A percentile compares a stretch with the other conserved stretches of the same genome.
Conservation (phyloP, 2,888 invertebrate genomes). For the Diarsia brunnea region DNA sequence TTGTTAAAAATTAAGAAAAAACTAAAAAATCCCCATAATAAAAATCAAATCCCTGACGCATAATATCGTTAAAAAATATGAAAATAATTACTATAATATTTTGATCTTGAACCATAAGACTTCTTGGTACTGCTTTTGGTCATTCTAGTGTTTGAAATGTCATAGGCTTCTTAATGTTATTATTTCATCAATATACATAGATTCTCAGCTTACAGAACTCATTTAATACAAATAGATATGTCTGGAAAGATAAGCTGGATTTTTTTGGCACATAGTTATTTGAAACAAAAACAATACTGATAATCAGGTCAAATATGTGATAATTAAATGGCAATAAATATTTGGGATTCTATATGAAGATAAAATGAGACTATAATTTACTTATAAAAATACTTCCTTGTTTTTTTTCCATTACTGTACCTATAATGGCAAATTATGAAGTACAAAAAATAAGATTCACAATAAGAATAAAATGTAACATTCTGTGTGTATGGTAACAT, state of each 20-base stretch:
- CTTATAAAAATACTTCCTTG: slow-evolving; percentile 3
- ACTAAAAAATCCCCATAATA: no score
- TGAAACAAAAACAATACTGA: slow-evolving; percentile 5
- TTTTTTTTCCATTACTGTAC: background rate
- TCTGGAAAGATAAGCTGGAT: slow-evolving; percentile 16
- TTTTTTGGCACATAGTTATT: slow-evolving; percentile 2
- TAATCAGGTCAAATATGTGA: slow-evolving; percentile 12
- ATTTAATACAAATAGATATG: background rate
- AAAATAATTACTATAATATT: no score
- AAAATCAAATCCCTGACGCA: no score
- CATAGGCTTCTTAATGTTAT: background rate
- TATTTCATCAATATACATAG: background rate
- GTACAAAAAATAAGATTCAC: no score
- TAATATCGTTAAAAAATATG: no score
- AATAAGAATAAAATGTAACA: no score
- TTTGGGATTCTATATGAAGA: background rate
- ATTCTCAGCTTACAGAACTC: background rate
- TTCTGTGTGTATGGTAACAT: background rate
- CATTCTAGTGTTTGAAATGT: no score
- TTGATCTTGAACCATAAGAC: no score
- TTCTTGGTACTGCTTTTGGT: no score
- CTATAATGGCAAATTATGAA: background rate
- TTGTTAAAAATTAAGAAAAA: no score
- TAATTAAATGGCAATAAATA: slow-evolving; percentile 7
- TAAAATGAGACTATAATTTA: background rate